Evolutionary conservation across 2,888 invertebrate species (phyloP).

Genomic region (Drosophila rubida): DNA sequence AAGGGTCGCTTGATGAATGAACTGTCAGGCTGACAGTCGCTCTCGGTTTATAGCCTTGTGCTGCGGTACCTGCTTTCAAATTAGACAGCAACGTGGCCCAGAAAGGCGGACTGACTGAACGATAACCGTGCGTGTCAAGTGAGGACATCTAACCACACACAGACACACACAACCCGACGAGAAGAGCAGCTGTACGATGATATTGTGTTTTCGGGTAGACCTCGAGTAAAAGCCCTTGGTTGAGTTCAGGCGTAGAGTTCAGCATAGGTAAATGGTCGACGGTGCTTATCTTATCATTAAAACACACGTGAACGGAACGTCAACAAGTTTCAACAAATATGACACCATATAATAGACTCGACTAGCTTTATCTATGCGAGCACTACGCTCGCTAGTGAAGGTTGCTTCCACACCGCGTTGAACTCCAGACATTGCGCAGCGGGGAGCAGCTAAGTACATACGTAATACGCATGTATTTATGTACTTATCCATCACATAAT

Average conservation of each 20-base stretch:
- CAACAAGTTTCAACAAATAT: conserved; percentile 46
- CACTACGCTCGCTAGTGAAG: conserved; percentile 33
- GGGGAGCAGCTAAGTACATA: conserved; percentile 20
- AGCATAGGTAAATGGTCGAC: conserved; percentile 25
- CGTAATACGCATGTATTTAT: background rate
- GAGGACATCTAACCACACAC: background rate
- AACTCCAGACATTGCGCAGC: conserved; percentile 36
- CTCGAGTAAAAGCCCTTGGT: conserved; percentile 61
- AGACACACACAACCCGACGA: background rate
- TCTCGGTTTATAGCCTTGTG: conserved; percentile 24
- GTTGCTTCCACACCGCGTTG: conserved; percentile 36
- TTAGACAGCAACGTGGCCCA: conserved; percentile 9
- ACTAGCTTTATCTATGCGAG: conserved; percentile 46
- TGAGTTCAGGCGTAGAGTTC: conserved; percentile 57
- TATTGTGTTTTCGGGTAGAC: conserved; percentile 7
- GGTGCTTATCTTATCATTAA: conserved; percentile 69
- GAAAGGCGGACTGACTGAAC: conserved; percentile 13
- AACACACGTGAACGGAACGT: conserved; percentile 68
- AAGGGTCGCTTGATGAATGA: conserved; percentile 54
- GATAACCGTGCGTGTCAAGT: conserved; percentile 26
- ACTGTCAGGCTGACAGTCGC: conserved; percentile 35
- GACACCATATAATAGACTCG: conserved; percentile 25
- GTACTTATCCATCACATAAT: conserved; percentile 17
- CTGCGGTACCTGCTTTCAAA: conserved; percentile 42
- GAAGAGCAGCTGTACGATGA: background rate